These are phyloP conservation scores for Coracias cyanogaster DNA, from an alignment of 2,797 vertebrate genomes.

Conservation along the genomic window DNA sequence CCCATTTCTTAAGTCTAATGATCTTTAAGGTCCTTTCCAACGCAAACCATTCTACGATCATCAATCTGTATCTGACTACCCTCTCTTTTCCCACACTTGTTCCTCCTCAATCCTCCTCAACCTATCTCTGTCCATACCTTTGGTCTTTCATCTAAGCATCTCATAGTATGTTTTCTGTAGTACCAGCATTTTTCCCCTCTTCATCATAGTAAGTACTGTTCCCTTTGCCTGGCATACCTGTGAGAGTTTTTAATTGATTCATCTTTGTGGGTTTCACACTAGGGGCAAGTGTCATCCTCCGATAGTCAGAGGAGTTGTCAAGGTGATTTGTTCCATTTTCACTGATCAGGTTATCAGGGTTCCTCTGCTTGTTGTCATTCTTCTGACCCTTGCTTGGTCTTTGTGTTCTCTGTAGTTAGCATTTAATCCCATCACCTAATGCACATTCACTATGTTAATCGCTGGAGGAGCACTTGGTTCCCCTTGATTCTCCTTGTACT, in stretches of 20 bases:
- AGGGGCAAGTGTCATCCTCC: not conserved
- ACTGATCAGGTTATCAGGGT: not conserved
- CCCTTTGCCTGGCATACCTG: not conserved
- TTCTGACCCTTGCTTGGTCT: not conserved
- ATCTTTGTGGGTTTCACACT: not conserved
- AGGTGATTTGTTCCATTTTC: not conserved
- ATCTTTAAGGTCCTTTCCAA: too few species aligned
- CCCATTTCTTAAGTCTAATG: too few species aligned
- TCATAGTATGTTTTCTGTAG: fast-evolving
- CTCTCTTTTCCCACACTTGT: not conserved
- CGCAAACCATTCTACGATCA: too few species aligned
- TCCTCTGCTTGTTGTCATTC: not conserved
- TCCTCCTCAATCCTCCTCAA: not conserved
- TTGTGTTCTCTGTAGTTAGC: not conserved
- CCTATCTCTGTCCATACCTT: not conserved
- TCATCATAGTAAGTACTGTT: not conserved
- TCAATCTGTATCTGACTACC: not conserved
- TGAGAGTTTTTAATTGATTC: not conserved
- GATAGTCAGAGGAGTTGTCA: not conserved
- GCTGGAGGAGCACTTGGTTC: not conserved
- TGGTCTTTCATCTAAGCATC: not conserved
- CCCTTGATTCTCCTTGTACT: not conserved
- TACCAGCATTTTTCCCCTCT: not conserved
- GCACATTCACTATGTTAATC: not conserved
- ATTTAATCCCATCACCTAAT: not conserved